A percentile compares a stretch with the other conserved stretches of the same genome.
Conservation (phyloP, 2,113 vertebrate genomes). For the Salvelinus sp. region DNA sequence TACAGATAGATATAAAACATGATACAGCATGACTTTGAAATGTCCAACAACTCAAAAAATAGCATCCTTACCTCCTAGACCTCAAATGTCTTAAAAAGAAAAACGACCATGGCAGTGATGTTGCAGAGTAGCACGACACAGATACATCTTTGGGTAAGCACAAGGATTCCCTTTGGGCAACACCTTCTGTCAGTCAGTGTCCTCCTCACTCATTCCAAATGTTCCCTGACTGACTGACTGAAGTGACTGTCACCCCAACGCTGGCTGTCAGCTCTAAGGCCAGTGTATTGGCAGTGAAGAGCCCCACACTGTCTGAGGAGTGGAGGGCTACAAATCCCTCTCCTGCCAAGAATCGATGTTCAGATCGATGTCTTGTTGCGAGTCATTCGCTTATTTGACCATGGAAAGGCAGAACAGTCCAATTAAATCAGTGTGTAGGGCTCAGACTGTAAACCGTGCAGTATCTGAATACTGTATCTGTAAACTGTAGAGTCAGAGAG, state of each 20-base stretch:
- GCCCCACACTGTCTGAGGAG: not conserved
- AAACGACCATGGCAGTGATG: not conserved
- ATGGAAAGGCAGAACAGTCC: constrained; percentile 25
- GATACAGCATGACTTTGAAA: no score
- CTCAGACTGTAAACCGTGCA: constrained; percentile 27
- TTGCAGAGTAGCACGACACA: not conserved
- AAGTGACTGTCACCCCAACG: constrained; percentile 35
- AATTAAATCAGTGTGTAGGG: constrained; percentile 20
- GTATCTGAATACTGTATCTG: constrained; percentile 2
- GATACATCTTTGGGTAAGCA: not conserved
- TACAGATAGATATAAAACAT: no score
- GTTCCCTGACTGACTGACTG: constrained; percentile 6
- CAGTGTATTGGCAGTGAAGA: not conserved
- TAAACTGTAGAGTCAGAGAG: constrained; percentile 11
- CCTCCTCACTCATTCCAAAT: constrained; percentile 17
- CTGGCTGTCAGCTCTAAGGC: constrained; percentile 46
- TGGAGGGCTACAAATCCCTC: constrained; percentile 16
- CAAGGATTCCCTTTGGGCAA: constrained; percentile 10
- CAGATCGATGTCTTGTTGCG: constrained; percentile 29
- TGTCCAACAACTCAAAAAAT: no score
- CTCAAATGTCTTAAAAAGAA: not conserved
- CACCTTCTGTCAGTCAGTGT: not conserved
- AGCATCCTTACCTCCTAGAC: no score
- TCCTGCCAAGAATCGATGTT: constrained; percentile 30
- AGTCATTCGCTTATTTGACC: constrained; percentile 35